Percentiles rank a stretch among this genome's conserved stretches.
phyloP scores from a whole-genome alignment of 2,797 vertebrate species.

The Oryzias sinensis region DNA sequence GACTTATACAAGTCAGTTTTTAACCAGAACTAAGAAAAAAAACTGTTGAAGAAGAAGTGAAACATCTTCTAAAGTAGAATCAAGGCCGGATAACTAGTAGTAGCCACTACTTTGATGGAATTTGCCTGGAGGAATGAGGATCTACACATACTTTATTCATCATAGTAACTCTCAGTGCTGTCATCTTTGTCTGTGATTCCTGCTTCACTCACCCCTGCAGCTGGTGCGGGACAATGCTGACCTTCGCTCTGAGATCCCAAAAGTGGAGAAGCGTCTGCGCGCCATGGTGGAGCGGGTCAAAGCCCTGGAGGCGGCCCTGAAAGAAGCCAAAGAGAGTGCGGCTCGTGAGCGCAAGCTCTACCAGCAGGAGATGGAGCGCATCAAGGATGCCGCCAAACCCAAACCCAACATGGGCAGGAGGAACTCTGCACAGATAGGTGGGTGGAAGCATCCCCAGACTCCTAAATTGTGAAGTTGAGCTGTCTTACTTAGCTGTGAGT shows the following conservation, averaged over 20 bases:
- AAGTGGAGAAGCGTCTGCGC: slow-evolving; percentile 92
- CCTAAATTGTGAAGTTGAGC: not conserved
- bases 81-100: no score
- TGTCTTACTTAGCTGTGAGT: no score
- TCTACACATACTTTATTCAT: not conserved
- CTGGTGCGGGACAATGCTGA: slow-evolving; percentile 93
- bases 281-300: slow-evolving; percentile 92
- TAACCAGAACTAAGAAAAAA: no score
- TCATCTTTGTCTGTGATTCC: not conserved
- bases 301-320: slow-evolving; percentile 90
- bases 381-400: slow-evolving; percentile 90
- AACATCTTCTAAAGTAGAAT: no score
- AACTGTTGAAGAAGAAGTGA: no score
- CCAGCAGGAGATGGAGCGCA: slow-evolving; percentile 92
- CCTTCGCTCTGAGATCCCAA: slow-evolving; percentile 93
- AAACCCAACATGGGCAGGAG: slow-evolving; percentile 92
- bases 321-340: slow-evolving; percentile 95
- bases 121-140: not conserved
- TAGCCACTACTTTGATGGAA: no score
- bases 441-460: slow-evolving; percentile 23
- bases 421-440: slow-evolving; percentile 90
- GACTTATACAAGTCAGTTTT: no score
- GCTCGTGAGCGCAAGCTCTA: slow-evolving; percentile 89
- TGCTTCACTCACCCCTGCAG: slow-evolving; percentile 53
- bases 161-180: not conserved